Evolutionary conservation across 2,888 invertebrate species (phyloP).

Genomic region (Mechanitis mazaeus): DNA sequence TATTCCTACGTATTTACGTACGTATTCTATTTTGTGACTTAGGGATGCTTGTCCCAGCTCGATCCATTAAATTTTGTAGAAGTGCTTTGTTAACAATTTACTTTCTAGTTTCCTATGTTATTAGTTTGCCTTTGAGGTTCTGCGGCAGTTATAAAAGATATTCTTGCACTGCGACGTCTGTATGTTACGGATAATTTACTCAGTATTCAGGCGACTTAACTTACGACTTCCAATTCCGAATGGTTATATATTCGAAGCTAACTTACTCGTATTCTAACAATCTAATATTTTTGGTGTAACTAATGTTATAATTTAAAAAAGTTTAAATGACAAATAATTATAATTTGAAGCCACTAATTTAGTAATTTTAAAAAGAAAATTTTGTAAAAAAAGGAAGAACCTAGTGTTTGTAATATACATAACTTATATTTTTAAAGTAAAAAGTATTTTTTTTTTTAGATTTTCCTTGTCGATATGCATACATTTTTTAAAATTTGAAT

Average conservation of each 20-base stretch:
- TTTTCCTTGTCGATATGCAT: too few relatives aligned
- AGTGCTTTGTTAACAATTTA: too few relatives aligned
- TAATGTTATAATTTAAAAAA: not conserved
- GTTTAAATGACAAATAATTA: not conserved
- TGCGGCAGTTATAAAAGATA: not conserved
- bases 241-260: constrained; percentile 2
- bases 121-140: not conserved
- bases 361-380: too few relatives aligned
- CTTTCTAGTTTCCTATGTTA: not conserved
- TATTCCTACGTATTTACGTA: too few relatives aligned
- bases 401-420: too few relatives aligned
- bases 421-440: too few relatives aligned
- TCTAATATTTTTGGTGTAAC: not conserved
- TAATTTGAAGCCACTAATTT: too few relatives aligned
- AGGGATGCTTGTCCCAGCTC: too few relatives aligned
- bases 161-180: constrained; percentile 1
- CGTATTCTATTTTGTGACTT: too few relatives aligned
- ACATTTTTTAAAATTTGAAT: not conserved
- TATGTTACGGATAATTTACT: constrained; percentile 6
- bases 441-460: too few relatives aligned
- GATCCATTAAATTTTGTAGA: too few relatives aligned
- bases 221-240: constrained; percentile 4
- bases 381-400: too few relatives aligned
- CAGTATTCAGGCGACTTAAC: constrained; percentile 5
- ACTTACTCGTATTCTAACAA: not conserved